Conservation (phyloP, 1,140 invertebrate genomes). For the Drosophila ogumai region DNA sequence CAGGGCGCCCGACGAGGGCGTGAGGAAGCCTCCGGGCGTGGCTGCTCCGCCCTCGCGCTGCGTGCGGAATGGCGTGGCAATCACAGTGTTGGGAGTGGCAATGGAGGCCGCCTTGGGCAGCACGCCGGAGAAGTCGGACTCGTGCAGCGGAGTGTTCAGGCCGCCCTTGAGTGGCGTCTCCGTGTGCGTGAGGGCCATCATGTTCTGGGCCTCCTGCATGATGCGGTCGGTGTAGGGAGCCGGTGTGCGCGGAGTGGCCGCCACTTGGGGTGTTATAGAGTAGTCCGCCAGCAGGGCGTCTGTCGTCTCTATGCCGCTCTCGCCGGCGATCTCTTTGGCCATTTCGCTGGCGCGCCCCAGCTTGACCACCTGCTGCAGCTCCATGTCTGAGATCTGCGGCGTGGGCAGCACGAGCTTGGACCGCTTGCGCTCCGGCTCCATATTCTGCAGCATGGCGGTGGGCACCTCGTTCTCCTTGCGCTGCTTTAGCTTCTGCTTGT, state of each 20-base stretch:
- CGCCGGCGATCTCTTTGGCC: slow-evolving; percentile 95
- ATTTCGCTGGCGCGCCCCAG: slow-evolving; percentile 97
- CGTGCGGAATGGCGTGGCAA: slow-evolving; percentile 94
- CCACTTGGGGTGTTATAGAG: slow-evolving; percentile 91
- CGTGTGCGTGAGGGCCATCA: slow-evolving; percentile 98
- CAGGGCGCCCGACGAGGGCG: slow-evolving; percentile 85
- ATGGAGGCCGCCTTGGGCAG: slow-evolving; percentile 90
- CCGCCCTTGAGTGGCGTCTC: slow-evolving; percentile 99
- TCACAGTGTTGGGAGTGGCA: slow-evolving; percentile 97
- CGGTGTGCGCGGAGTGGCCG: slow-evolving; percentile 94
- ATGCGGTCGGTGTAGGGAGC: slow-evolving; percentile 90
- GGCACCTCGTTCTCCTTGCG: slow-evolving; percentile 98
- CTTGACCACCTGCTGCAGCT: slow-evolving; percentile 97
- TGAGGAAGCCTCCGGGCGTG: slow-evolving; percentile 86
- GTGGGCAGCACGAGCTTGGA: slow-evolving; percentile 98
- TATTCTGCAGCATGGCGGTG: slow-evolving; percentile 93
- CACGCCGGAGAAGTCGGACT: slow-evolving; percentile 94
- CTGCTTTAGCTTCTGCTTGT: slow-evolving; percentile 96
- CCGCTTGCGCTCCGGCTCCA: slow-evolving; percentile 96
- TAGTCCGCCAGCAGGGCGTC: slow-evolving; percentile 97
- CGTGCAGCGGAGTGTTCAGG: slow-evolving; percentile 95
- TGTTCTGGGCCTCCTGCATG: slow-evolving; percentile 98
- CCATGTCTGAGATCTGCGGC: slow-evolving; percentile 98
- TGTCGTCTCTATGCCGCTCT: slow-evolving; percentile 92
- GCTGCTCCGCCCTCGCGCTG: slow-evolving; percentile 78